Conservation (phyloP, 2,888 invertebrate species). For the Ypsolopha sequella region DNA sequence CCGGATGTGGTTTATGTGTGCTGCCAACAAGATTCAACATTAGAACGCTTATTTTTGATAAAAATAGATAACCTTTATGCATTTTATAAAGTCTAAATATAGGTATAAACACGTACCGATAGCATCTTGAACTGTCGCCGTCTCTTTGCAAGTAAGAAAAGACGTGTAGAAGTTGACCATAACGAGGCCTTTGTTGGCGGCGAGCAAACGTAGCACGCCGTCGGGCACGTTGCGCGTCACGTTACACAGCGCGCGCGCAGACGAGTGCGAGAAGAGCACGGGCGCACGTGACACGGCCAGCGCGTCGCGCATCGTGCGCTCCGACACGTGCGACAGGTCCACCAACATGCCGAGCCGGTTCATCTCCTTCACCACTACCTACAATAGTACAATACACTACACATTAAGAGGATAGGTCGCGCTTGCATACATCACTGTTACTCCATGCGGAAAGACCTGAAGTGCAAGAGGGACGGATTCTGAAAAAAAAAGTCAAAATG, state of each 20-base stretch:
- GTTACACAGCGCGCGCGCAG: constrained; percentile 84
- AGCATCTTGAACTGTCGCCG: constrained; percentile 82
- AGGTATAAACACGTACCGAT: constrained; percentile 79
- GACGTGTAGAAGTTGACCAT: constrained; percentile 90
- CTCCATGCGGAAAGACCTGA: too few relatives aligned
- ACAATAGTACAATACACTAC: constrained; percentile 10
- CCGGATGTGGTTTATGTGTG: constrained; percentile 91
- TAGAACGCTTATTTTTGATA: too few relatives aligned
- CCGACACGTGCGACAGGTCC: constrained; percentile 85
- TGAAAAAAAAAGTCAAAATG: too few relatives aligned
- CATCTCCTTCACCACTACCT: constrained; percentile 88
- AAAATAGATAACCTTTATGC: too few relatives aligned
- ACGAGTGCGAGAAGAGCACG: constrained; percentile 89
- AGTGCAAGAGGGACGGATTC: too few relatives aligned
- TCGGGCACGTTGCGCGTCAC: constrained; percentile 87
- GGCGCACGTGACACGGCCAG: constrained; percentile 83
- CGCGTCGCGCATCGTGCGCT: constrained; percentile 85
- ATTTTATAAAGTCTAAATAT: not conserved
- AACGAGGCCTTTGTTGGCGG: constrained; percentile 84
- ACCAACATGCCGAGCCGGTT: constrained; percentile 91
- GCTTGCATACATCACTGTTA: too few relatives aligned
- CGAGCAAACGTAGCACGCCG: constrained; percentile 77
- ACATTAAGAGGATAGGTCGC: too few relatives aligned
- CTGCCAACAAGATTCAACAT: constrained; percentile 58
- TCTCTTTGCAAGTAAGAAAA: constrained; percentile 81